These are phyloP conservation scores for Galerucella nymphaeae DNA, from an alignment of 2,888 invertebrate genomes.

Conservation along the genomic window DNA sequence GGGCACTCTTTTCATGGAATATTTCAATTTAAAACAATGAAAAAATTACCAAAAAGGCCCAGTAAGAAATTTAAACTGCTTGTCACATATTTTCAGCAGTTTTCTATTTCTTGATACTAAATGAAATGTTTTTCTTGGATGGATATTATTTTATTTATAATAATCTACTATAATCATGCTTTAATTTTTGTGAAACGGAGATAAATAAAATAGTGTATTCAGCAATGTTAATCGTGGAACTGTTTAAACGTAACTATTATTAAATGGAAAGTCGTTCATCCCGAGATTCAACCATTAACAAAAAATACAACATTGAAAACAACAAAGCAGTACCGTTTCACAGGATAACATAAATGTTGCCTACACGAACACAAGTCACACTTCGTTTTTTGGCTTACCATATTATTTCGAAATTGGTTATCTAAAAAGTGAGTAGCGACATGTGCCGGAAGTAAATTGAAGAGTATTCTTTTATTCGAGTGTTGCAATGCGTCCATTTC, in stretches of 20 bases:
- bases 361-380: conserved; percentile 49
- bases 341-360: conserved; percentile 51
- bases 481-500: conserved; percentile 94
- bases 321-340: conserved; percentile 15
- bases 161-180: too few relatives aligned
- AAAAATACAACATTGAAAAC: conserved; percentile 18
- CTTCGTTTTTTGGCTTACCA: conserved; percentile 69
- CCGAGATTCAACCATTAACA: not conserved
- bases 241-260: not conserved
- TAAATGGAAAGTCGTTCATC: conserved; percentile 15
- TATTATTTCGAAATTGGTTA: conserved; percentile 87
- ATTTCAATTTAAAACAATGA: too few relatives aligned
- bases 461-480: conserved; percentile 88
- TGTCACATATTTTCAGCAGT: too few relatives aligned
- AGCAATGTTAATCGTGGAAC: too few relatives aligned
- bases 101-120: too few relatives aligned
- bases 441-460: conserved; percentile 90
- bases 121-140: too few relatives aligned
- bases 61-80: too few relatives aligned
- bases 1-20: too few relatives aligned
- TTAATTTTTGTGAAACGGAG: too few relatives aligned
- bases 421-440: conserved; percentile 93
- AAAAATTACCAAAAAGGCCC: too few relatives aligned
- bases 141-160: too few relatives aligned
- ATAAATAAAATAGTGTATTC: too few relatives aligned